Evolutionary conservation across 2,113 vertebrate species (phyloP).

Genomic region (Euleptes europaea): DNA sequence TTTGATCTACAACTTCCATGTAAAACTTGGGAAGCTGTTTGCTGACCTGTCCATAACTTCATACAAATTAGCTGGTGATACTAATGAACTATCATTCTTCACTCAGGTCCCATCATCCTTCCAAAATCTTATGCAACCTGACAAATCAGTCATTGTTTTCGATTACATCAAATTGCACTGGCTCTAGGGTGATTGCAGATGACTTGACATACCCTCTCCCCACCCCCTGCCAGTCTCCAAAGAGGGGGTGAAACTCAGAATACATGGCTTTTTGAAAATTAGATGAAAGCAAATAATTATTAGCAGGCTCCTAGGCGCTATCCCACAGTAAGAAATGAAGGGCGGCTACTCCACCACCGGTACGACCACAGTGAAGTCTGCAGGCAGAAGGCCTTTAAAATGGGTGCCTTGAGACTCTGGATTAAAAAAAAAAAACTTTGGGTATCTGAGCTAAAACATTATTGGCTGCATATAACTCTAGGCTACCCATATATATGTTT

Average conservation of each 20-base stretch:
- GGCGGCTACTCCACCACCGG: conserved; percentile 9
- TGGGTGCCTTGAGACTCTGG: conserved; percentile 6
- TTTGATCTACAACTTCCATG: background rate
- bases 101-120: background rate
- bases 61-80: accelerated
- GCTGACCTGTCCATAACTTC: background rate
- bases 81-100: background rate
- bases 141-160: conserved; percentile 59
- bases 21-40: background rate
- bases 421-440: conserved; percentile 3
- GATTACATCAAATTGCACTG: conserved; percentile 52
- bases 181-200: conserved; percentile 51
- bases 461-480: background rate
- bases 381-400: conserved; percentile 23
- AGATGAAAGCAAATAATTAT: conserved; percentile 72
- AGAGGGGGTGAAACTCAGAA: conserved; percentile 61
- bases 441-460: conserved; percentile 14
- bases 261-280: conserved; percentile 68
- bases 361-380: conserved; percentile 26
- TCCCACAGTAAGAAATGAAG: conserved; percentile 52
- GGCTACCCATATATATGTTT: conserved; percentile 43
- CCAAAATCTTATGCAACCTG: conserved; percentile 16
- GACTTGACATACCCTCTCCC: conserved; percentile 57
- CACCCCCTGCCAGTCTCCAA: conserved; percentile 54
- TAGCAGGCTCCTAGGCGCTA: conserved; percentile 62